These are phyloP conservation scores for Leptobrachium ailaonicum DNA, from an alignment of 2,113 vertebrate species.

Conservation along the genomic window DNA sequence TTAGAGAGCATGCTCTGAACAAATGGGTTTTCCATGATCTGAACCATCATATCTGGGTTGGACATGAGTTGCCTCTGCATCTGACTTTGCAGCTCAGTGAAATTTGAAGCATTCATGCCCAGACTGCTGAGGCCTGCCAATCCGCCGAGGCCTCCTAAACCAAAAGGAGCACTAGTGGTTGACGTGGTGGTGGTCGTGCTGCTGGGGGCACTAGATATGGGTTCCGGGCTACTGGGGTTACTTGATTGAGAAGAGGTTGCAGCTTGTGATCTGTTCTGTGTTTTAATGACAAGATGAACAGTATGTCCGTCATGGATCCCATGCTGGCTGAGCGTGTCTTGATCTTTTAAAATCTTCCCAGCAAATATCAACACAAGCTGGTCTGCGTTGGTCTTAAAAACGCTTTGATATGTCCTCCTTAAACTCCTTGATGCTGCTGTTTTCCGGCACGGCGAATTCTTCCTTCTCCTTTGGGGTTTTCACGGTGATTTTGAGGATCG, in stretches of 20 bases:
- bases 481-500: constrained; percentile 77
- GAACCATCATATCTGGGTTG: constrained; percentile 84
- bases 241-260: constrained; percentile 66
- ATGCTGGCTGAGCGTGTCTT: constrained; percentile 78
- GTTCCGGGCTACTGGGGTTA: constrained; percentile 53
- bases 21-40: constrained; percentile 83
- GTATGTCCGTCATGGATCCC: constrained; percentile 81
- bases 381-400: constrained; percentile 75
- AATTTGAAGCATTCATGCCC: constrained; percentile 76
- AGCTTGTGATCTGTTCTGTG: constrained; percentile 77
- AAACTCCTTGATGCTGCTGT: constrained; percentile 79
- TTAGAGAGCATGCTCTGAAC: constrained; percentile 84
- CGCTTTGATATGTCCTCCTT: constrained; percentile 81
- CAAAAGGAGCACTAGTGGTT: constrained; percentile 69
- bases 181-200: constrained; percentile 67
- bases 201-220: constrained; percentile 65
- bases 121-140: constrained; percentile 75
- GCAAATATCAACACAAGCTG: constrained; percentile 83
- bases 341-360: constrained; percentile 82
- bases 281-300: constrained; percentile 83
- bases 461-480: constrained; percentile 75
- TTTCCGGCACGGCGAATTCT: constrained; percentile 74
- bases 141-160: constrained; percentile 75
- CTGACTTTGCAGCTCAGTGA: constrained; percentile 79
- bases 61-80: constrained; percentile 82